These are phyloP conservation scores for Nymphalis io DNA, from an alignment of 1,140 invertebrate genomes.

Conservation along the genomic window DNA sequence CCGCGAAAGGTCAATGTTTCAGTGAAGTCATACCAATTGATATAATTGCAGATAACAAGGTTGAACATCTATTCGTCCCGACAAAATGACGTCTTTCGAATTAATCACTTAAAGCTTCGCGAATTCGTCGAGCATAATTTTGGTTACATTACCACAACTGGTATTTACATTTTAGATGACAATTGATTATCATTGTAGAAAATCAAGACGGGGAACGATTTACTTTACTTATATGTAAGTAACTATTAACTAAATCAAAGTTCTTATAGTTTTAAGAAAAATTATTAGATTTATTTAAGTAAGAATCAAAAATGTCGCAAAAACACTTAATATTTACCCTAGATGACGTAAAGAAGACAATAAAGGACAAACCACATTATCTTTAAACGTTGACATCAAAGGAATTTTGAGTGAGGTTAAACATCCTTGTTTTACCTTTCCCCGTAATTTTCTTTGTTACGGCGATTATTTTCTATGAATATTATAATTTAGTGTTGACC, in stretches of 20 bases:
- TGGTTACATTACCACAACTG: conserved; percentile 26
- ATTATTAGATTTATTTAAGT: too few relatives aligned
- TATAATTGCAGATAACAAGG: conserved; percentile 51
- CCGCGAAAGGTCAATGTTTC: conserved; percentile 75
- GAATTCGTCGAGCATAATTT: conserved; percentile 23
- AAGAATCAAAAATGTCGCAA: conserved; percentile 9
- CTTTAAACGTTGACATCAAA: conserved; percentile 17
- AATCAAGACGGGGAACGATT: not conserved
- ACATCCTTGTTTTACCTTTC: conserved; percentile 36
- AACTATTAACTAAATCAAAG: too few relatives aligned
- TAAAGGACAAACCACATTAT: conserved; percentile 26
- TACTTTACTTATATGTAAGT: not conserved
- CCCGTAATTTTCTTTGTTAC: conserved; percentile 36
- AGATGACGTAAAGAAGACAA: conserved; percentile 17
- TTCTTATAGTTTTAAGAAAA: too few relatives aligned
- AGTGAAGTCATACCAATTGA: conserved; percentile 67
- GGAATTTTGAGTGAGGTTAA: conserved; percentile 47
- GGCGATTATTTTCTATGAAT: conserved; percentile 26
- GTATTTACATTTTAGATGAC: conserved; percentile 18
- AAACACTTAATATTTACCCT: conserved; percentile 28
- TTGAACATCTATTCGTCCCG: conserved; percentile 26
- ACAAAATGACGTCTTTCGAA: conserved; percentile 33
- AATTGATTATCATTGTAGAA: conserved; percentile 7
- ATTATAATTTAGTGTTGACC: conserved; percentile 1
- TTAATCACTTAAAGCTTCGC: conserved; percentile 37